Evolutionary conservation across 2,113 vertebrate genomes (phyloP), one percentile per base, ranked within the genome.

Genomic region (Brachyhypopomus occidentalis): DNA sequence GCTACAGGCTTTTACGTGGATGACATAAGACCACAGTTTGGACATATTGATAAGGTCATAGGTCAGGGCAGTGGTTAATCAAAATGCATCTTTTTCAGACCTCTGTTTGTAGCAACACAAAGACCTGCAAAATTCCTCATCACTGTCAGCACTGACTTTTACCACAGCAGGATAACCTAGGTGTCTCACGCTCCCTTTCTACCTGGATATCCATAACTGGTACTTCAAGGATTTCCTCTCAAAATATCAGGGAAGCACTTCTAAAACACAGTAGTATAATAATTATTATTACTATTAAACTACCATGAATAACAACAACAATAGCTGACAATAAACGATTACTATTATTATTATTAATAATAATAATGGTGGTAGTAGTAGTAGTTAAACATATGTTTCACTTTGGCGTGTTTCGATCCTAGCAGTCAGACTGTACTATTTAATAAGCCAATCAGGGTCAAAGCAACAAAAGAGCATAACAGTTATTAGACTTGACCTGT

Each of bases 111-210:
- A 41, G 45, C 27, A 85, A 81, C 38, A 64, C 73, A 79, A 60
- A 84, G 76, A 88, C 83, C 76, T 86, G 84, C 83, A 86, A 3
- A 75, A 76, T 82, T 86, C 73, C 62, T 86, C 38, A 75, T 80
- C 38, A 79, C 77, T 78, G 72, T 71, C 45, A 86, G 77, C 75
- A 86, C 66, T 72, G 75, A 84, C 66, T 38, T 80, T 76, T 77
- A 73, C 64, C 59, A 55, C 67, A 25, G 59, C 71, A 73, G 59
- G 22, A 67, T 77, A 75, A 30, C 74, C 81, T 75, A 36, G 25
- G 78, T 77, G 75, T 78, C 72, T 70, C 52, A 75, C 34, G 41
- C 56, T 77, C 90, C 89, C 91, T 90, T 87, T 80, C n/a, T 63
- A 77, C 25, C 55, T 52, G 70, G 19, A 7, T 63, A 23, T 80